These are phyloP conservation scores for Papilio polyxenes DNA, from an alignment of 1,140 invertebrate genomes.

Conservation along the genomic window DNA sequence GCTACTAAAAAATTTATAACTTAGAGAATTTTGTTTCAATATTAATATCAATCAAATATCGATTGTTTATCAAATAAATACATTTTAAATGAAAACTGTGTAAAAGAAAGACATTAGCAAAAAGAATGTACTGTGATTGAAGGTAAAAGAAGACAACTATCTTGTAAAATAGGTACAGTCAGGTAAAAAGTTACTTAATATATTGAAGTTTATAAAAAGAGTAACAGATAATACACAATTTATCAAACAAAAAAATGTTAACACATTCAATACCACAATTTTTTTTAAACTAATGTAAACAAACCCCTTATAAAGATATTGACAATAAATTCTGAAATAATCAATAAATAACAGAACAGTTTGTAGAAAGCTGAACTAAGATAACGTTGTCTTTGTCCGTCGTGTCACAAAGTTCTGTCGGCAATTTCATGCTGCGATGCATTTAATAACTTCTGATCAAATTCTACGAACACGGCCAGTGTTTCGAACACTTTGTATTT, in stretches of 20 bases:
- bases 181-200: too few species aligned
- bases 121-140: too few species aligned
- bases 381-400: constrained; percentile 6
- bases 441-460: constrained; percentile 22
- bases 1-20: constrained; percentile 1
- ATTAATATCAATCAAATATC: background rate
- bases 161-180: too few species aligned
- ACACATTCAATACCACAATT: too few species aligned
- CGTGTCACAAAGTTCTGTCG: background rate
- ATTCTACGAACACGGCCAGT: constrained; percentile 2
- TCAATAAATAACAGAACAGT: background rate
- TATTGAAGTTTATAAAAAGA: too few species aligned
- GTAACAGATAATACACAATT: too few species aligned
- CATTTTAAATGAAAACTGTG: too few species aligned
- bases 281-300: too few species aligned
- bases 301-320: too few species aligned
- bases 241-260: too few species aligned
- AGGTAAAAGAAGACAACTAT: too few species aligned
- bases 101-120: too few species aligned
- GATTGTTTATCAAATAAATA: background rate
- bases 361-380: background rate
- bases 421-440: constrained; percentile 17
- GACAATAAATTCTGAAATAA: background rate
- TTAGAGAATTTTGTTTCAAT: background rate
- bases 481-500: background rate